Evolutionary conservation across 2,888 invertebrate genomes (phyloP).

Genomic region (Cerastoderma edule): DNA sequence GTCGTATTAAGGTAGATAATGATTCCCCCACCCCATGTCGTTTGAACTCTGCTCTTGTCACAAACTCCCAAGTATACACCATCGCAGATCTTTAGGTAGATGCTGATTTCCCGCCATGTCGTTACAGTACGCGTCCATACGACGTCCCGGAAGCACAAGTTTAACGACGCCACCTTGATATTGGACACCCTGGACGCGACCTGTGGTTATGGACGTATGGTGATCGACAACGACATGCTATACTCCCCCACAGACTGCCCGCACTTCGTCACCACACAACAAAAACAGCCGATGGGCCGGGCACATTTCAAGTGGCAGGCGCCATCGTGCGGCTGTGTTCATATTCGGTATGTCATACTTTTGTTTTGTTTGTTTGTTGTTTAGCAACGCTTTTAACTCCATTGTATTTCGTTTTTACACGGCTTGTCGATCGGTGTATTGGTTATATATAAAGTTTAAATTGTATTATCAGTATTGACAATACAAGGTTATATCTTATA

Average conservation of each 20-base stretch:
- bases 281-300: slow-evolving; percentile 57
- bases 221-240: slow-evolving; percentile 29
- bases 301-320: slow-evolving; percentile 52
- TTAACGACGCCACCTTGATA: slow-evolving; percentile 50
- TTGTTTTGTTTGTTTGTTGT: too few species aligned
- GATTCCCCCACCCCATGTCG: too few species aligned
- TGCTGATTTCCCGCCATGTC: background rate
- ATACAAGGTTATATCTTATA: too few species aligned
- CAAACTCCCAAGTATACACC: too few species aligned
- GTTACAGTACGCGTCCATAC: slow-evolving; percentile 55
- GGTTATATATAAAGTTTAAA: too few species aligned
- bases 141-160: slow-evolving; percentile 34
- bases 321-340: slow-evolving; percentile 57
- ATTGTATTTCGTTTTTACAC: too few species aligned
- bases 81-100: too few species aligned
- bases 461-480: too few species aligned
- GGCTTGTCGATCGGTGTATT: too few species aligned
- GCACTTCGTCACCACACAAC: slow-evolving; percentile 52
- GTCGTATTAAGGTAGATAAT: too few species aligned
- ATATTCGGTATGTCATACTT: slow-evolving; percentile 58
- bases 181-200: slow-evolving; percentile 36
- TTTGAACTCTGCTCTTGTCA: too few species aligned
- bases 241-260: slow-evolving; percentile 54
- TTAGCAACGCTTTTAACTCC: too few species aligned
- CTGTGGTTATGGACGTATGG: slow-evolving; percentile 50